phyloP scores from a whole-genome alignment of 2,113 vertebrate species.

The Clarias macrocephalus region DNA sequence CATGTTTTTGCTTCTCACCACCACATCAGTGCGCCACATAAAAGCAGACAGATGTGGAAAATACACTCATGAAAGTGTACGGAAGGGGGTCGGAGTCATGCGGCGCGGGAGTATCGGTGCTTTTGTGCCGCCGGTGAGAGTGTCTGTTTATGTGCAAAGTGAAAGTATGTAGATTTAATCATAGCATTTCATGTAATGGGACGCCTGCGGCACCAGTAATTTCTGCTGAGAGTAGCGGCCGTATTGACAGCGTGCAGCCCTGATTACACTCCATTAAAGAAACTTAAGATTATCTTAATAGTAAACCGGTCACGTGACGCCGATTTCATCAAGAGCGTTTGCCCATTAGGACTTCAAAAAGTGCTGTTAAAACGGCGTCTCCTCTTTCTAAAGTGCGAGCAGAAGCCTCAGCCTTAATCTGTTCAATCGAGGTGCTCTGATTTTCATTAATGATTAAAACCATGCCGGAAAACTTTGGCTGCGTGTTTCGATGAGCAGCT shows the following conservation, averaged over 20 bases:
- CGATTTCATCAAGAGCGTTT: slow-evolving; percentile 47
- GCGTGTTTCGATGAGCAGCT: slow-evolving; percentile 66
- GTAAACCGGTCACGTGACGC: slow-evolving; percentile 48
- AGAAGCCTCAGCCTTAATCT: slow-evolving; percentile 60
- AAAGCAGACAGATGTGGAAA: slow-evolving; percentile 12
- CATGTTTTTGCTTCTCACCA: not conserved
- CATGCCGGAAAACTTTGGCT: slow-evolving; percentile 66
- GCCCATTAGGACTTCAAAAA: slow-evolving; percentile 52
- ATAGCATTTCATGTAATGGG: slow-evolving; percentile 48
- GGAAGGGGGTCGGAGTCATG: not conserved
- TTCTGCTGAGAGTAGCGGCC: slow-evolving; percentile 49
- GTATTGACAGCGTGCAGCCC: slow-evolving; percentile 35
- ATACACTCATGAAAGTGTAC: not conserved
- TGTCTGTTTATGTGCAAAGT: slow-evolving; percentile 43
- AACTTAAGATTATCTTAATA: slow-evolving; percentile 50
- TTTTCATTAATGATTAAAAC: slow-evolving; percentile 72
- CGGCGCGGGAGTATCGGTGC: not conserved
- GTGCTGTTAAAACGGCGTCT: slow-evolving; percentile 39
- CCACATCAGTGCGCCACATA: not conserved
- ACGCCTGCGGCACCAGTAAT: slow-evolving; percentile 43
- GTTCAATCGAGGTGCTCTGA: slow-evolving; percentile 64
- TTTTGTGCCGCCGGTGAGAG: slow-evolving; percentile 36
- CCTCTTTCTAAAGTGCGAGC: slow-evolving; percentile 35
- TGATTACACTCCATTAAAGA: slow-evolving; percentile 53
- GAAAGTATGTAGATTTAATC: slow-evolving; percentile 50